These are phyloP conservation scores for Balaeniceps rex DNA, from an alignment of 2,113 vertebrate genomes.

Conservation along the genomic window DNA sequence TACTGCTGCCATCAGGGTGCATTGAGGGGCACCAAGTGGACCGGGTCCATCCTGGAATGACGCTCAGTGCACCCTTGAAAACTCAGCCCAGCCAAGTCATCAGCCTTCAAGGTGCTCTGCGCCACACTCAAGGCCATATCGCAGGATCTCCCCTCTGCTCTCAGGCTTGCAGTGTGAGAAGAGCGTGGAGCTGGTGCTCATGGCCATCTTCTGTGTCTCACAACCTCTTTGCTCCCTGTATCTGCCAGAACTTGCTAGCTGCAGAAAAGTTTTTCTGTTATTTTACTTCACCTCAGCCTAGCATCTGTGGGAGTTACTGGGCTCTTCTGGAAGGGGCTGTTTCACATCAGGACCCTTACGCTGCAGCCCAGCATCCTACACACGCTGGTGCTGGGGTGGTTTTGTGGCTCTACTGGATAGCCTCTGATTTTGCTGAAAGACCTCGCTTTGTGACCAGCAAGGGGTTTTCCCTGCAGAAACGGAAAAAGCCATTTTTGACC, in stretches of 20 bases:
- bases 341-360: neutral
- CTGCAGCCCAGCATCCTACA: neutral
- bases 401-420: neutral
- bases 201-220: neutral
- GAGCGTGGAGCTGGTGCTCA: neutral
- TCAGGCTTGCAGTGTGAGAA: neutral
- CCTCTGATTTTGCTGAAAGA: neutral
- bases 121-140: fast-evolving
- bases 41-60: neutral
- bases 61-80: neutral
- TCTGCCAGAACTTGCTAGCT: neutral
- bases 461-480: neutral
- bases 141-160: neutral
- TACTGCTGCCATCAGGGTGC: neutral
- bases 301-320: neutral
- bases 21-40: neutral
- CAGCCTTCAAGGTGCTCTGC: neutral
- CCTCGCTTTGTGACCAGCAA: neutral
- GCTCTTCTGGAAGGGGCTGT: neutral
- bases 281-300: neutral
- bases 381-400: neutral
- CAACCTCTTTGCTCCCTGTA: neutral
- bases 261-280: neutral
- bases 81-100: neutral
- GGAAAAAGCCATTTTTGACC: neutral